These are phyloP conservation scores for Hydrolagus affinis DNA, from an alignment of 2,113 vertebrate genomes.

Conservation along the genomic window DNA sequence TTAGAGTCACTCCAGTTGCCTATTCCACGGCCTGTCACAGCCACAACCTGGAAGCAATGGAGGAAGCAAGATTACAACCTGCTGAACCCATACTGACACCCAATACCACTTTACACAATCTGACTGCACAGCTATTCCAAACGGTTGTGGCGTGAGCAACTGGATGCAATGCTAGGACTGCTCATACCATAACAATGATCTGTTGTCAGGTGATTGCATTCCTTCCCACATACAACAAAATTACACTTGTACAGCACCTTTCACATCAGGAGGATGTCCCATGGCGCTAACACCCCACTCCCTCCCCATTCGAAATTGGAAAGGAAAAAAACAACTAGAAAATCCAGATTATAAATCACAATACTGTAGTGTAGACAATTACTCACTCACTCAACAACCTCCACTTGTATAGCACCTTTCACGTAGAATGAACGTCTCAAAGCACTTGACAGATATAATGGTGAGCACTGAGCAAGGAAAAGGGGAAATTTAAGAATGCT, in stretches of 20 bases:
- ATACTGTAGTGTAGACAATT: no score
- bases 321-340: background rate
- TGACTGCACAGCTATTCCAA: background rate
- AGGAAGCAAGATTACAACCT: background rate
- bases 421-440: no score
- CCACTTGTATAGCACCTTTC: no score
- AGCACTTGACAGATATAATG: no score
- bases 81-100: background rate
- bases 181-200: background rate
- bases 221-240: background rate
- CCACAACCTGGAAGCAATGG: conserved; percentile 70
- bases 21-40: conserved; percentile 81
- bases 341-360: background rate
- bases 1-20: conserved; percentile 88
- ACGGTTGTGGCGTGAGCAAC: background rate
- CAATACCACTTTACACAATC: background rate
- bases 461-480: no score
- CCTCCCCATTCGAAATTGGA: no score
- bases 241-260: no score
- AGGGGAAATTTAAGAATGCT: no score
- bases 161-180: background rate
- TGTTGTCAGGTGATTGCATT: background rate
- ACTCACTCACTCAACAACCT: no score
- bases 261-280: no score
- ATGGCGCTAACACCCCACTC: no score